Conservation (phyloP, 2,113 vertebrate species). For the Anser cygnoides region DNA sequence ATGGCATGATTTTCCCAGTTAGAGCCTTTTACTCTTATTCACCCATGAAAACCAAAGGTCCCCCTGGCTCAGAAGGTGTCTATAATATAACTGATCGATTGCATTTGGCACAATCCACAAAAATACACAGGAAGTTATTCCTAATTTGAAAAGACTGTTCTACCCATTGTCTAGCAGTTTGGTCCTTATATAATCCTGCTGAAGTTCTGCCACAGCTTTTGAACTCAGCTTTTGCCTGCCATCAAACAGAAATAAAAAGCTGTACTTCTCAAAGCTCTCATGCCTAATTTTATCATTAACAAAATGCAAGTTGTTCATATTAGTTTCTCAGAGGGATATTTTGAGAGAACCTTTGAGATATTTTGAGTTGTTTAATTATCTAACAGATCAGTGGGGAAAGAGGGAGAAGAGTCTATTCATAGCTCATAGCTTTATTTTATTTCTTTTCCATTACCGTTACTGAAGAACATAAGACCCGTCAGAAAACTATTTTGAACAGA, state of each 20-base stretch:
- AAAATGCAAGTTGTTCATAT: not conserved
- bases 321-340: not conserved
- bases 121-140: not conserved
- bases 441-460: not conserved
- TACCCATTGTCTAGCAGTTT: too few relatives aligned
- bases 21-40: not conserved
- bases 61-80: not conserved
- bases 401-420: not conserved
- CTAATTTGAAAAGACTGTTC: not conserved
- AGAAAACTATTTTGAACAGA: not conserved
- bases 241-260: not conserved
- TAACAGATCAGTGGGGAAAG: not conserved
- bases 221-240: not conserved
- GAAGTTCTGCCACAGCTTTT: not conserved
- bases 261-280: not conserved
- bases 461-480: not conserved
- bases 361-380: not conserved
- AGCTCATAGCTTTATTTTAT: not conserved
- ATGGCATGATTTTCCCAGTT: not conserved
- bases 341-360: not conserved
- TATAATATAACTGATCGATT: not conserved
- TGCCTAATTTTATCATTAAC: not conserved
- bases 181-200: not conserved
- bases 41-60: not conserved
- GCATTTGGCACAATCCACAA: not conserved